phyloP scores from a whole-genome alignment of 2,113 vertebrate genomes.

The Phaethornis superciliosus region DNA sequence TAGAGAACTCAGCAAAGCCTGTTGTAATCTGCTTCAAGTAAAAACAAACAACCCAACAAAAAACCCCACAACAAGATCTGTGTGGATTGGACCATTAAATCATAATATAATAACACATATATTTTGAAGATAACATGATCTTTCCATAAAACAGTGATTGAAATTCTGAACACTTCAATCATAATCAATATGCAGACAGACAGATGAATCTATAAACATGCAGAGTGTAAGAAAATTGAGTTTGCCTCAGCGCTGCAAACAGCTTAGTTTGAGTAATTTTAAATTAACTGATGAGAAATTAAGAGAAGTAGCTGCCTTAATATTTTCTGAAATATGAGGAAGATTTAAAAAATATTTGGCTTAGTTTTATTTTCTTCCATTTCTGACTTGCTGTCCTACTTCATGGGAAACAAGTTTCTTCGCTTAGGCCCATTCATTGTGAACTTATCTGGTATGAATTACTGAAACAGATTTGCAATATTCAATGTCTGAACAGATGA shows the following conservation, averaged over 20 bases:
- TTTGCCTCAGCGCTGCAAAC: neutral
- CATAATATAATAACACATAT: neutral
- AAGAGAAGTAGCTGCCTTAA: constrained; percentile 3
- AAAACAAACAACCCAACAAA: neutral
- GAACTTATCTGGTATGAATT: constrained; percentile 80
- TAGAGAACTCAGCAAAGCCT: neutral
- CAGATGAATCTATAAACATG: neutral
- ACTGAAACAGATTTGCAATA: constrained; percentile 83
- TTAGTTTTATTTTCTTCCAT: constrained; percentile 12
- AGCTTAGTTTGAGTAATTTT: neutral
- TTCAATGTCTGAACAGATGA: constrained; percentile 86
- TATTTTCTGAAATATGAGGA: constrained; percentile 7
- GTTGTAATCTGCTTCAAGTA: neutral
- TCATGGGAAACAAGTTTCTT: constrained; percentile 29
- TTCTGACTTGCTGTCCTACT: constrained; percentile 12
- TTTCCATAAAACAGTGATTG: neutral
- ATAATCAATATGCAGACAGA: neutral
- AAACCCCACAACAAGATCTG: neutral
- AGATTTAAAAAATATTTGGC: neutral
- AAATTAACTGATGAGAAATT: neutral
- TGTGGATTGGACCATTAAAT: neutral
- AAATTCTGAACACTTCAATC: neutral
- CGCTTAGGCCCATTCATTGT: constrained; percentile 59
- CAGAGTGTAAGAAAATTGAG: neutral
- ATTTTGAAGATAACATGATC: neutral